Percentiles rank a stretch among this genome's conserved stretches.
Evolutionary conservation across 2,888 invertebrate genomes (phyloP).

Genomic region (Cephus spinipes): DNA sequence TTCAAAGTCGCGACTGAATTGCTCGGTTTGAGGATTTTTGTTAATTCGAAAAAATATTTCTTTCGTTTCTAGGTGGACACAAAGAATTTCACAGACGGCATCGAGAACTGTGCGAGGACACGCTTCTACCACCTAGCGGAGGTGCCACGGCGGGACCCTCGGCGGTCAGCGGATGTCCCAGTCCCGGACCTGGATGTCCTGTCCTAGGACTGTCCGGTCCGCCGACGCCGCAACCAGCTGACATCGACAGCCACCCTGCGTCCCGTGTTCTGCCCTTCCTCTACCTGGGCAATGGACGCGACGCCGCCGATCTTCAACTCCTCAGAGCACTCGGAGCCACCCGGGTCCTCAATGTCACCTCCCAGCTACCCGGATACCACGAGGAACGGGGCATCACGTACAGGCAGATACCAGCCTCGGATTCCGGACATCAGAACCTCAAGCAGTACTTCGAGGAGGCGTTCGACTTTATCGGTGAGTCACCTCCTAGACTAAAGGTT

Average conservation of each 20-base stretch:
- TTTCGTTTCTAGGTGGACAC: conserved; percentile 73
- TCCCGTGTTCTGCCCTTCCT: conserved; percentile 84
- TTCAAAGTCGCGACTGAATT: neutral
- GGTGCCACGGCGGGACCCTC: conserved; percentile 48
- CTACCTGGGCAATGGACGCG: conserved; percentile 84
- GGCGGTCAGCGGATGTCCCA: conserved; percentile 67
- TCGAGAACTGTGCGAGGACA: conserved; percentile 79
- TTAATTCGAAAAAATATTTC: conserved; percentile 4
- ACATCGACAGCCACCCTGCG: conserved; percentile 81
- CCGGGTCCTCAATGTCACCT: conserved; percentile 85
- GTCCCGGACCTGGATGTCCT: conserved; percentile 61
- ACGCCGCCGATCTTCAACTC: conserved; percentile 79
- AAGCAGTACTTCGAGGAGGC: conserved; percentile 91
- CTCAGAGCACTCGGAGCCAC: conserved; percentile 77
- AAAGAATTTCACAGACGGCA: conserved; percentile 78
- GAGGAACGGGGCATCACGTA: conserved; percentile 76
- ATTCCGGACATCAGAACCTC: conserved; percentile 87
- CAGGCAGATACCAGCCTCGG: conserved; percentile 84
- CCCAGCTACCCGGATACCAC: conserved; percentile 79
- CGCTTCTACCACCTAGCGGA: conserved; percentile 68
- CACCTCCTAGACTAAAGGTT: neutral
- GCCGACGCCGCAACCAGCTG: conserved; percentile 64
- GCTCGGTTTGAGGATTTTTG: neutral
- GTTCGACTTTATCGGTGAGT: conserved; percentile 86
- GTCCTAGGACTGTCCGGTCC: conserved; percentile 52